Evolutionary conservation across 2,888 invertebrate genomes (phyloP), one percentile per base, ranked within the genome.

Genomic region (Myathropa florea): DNA sequence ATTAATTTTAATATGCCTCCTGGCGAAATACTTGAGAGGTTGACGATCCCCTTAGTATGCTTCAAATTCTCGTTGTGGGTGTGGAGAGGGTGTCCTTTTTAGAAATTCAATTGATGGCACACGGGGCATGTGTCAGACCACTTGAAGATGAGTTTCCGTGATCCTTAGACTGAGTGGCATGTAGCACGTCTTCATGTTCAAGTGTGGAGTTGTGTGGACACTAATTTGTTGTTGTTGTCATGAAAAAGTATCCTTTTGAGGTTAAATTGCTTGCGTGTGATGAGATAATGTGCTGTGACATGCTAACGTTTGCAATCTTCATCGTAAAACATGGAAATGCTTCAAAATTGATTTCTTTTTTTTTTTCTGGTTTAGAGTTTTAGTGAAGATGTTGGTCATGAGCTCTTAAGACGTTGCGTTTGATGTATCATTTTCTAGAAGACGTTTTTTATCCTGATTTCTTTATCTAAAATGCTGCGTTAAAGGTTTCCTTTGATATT

Each of bases 191-290:
- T 65, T 75, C 61, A 78, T 26, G 30, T 71, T 64, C 18, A 71
- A 76, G 85, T 77, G 68, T 55, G 46, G 64, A 64, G 67, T 60
- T 76, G 60, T 76, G 84, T 72, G 84, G 84, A 84, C 84, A 84
- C 80, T 84, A 84, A 84, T 84, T 80, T 80, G 67, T 80, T 65
- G 80, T 71, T 76, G 76, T 53, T 75, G 65, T 59, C 64, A 55
- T 18, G 46, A 18, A 46, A 68, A 73, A 80, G 71, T 39, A 55
- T 46, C 65, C 26, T 76, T 67, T 65, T 71, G 39, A 72, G 60
- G 71, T 68, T 81, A 59, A 80, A 77, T 85, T 72, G 76, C 73
- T 46, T 18, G 68, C 81, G 73, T 81, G 46, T 81, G 85, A 81
- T 59, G 24, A 28, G 77, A 73, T 77, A 85, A 81, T 85, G 77